Evolutionary conservation across 2,113 vertebrate genomes (phyloP), one percentile per base, ranked within the genome.

Genomic region (Phylloscopus trochiloides): DNA sequence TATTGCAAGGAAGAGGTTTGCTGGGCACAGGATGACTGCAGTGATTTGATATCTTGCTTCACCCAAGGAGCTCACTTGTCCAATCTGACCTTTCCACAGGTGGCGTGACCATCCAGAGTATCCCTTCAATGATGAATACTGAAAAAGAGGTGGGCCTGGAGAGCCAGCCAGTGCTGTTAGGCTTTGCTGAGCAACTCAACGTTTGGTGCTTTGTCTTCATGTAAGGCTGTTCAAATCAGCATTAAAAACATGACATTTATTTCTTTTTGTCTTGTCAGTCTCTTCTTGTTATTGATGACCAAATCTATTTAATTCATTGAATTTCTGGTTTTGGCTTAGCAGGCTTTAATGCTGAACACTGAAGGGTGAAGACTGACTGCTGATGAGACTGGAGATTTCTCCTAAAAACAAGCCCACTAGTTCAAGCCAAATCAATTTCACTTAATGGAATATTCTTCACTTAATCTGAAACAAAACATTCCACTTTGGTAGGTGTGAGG

Each of bases 61-160:
- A 22, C n/a, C 31, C 19, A 28, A 40, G 48, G 54, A 82, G 11
- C 42, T 74, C 54, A 91, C 62, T 36, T 59, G 36, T 94, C 82
- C 50, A 47, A 74, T 95, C 58, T 96, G 65, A 71, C 88, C 74
- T 97, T n/a, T 85, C 94, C 78, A 72, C 98, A 99, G 99, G 98
- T 99, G 99, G 99, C 95, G 96, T 61, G 98, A 99, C 81, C 99
- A 99, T 96, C 99, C 99, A 2, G 99, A 99, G 68, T 99, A 99
- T 28, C 99, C 99, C 29, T 99, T 99, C 94, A 97, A 94, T 18
- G 99, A 99, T 8, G 99, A 99, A 73, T 99, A 98, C 85, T 99
- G 96, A 98, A 81, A 81, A 83, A 26, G 45, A 74, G 31, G 24
- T 26, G 62, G 54, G 36, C 32, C 55, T 18, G 5, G 29, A 29